Evolutionary conservation across 2,797 vertebrate species (phyloP).

Genomic region (Tapera naevia): DNA sequence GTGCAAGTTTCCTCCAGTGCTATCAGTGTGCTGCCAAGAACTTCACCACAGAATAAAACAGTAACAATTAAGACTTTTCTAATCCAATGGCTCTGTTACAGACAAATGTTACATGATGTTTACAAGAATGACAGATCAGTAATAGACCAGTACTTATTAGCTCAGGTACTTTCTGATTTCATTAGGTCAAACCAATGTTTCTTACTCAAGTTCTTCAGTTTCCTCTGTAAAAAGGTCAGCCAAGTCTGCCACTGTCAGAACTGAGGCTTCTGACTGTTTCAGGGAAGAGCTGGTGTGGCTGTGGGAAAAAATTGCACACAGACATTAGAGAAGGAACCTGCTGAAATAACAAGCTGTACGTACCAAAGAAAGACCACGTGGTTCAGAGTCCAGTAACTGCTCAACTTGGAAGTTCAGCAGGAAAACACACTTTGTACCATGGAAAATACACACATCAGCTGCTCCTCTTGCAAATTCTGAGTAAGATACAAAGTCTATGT

Average conservation of each 20-base stretch:
- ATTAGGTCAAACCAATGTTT: not conserved
- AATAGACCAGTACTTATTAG: not conserved
- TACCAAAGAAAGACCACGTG: not conserved
- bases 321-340: not conserved
- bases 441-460: not conserved
- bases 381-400: not conserved
- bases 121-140: conserved; percentile 27
- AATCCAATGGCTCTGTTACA: not conserved
- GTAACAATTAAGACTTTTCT: conserved; percentile 7
- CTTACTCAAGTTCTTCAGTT: conserved; percentile 82
- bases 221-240: conserved; percentile 96
- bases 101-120: conserved; percentile 14
- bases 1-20: conserved; percentile 66
- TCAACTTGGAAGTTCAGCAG: not conserved
- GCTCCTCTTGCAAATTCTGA: not conserved
- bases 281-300: conserved; percentile 90
- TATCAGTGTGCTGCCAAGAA: conserved; percentile 32
- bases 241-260: conserved; percentile 93
- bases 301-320: conserved; percentile 1
- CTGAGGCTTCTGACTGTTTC: conserved; percentile 94
- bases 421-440: not conserved
- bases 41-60: not conserved
- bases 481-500: not conserved
- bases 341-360: not conserved
- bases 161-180: not conserved